Conservation (phyloP, 2,888 invertebrate genomes). For the Drosophila paramelanica region DNA sequence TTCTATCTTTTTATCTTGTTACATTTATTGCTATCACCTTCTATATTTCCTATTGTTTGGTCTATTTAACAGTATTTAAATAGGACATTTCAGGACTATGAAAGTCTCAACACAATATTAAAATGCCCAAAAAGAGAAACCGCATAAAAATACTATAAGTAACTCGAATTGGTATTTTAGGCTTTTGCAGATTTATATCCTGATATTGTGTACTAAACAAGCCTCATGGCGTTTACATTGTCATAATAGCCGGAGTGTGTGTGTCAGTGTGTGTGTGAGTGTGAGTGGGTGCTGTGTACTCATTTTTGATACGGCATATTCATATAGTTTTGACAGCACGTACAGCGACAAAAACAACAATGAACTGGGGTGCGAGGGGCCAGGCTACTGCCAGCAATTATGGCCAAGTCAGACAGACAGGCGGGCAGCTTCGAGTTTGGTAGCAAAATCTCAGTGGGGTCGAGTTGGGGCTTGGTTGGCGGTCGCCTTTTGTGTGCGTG, state of each 20-base stretch:
- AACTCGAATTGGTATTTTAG: conserved; percentile 29
- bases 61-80: conserved; percentile 2
- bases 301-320: conserved; percentile 56
- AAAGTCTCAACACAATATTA: conserved; percentile 33
- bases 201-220: conserved; percentile 17
- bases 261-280: neutral
- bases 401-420: conserved; percentile 48
- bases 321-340: conserved; percentile 67
- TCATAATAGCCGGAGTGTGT: conserved; percentile 4
- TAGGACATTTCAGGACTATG: neutral
- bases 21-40: neutral
- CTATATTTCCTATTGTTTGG: no score
- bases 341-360: conserved; percentile 33
- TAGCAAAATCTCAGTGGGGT: neutral
- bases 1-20: no score
- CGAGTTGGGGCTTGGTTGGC: neutral
- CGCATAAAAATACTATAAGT: conserved; percentile 27
- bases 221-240: conserved; percentile 25
- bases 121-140: conserved; percentile 16
- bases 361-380: neutral
- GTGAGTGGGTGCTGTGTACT: conserved; percentile 6
- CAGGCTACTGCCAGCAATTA: conserved; percentile 45
- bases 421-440: conserved; percentile 19
- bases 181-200: conserved; percentile 10
- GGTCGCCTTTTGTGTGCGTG: conserved; percentile 51